Conservation (phyloP, 2,797 vertebrate species). For the Phalanger gymnotis region DNA sequence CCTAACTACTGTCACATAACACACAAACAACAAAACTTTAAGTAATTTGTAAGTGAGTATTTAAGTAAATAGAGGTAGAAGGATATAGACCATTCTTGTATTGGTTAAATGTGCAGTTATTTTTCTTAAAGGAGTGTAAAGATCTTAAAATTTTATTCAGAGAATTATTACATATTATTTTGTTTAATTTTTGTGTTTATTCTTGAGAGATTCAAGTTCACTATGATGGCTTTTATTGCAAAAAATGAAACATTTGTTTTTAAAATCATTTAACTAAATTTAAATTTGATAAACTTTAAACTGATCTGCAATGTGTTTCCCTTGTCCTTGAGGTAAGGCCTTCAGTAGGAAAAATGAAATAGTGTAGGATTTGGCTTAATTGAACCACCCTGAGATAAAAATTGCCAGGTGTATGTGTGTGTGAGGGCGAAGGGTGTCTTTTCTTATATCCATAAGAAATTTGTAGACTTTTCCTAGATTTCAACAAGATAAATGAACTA, state of each 20-base stretch:
- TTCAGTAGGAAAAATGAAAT: slow-evolving; percentile 36
- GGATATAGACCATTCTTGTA: background rate
- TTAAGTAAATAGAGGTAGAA: background rate
- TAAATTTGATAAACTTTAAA: slow-evolving; percentile 35
- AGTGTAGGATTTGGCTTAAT: slow-evolving; percentile 49
- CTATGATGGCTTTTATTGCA: background rate
- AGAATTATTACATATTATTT: background rate
- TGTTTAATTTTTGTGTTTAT: background rate
- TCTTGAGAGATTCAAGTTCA: background rate
- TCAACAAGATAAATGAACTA: slow-evolving; percentile 86
- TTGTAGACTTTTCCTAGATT: slow-evolving; percentile 74
- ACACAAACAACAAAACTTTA: background rate
- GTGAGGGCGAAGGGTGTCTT: background rate
- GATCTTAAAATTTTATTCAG: background rate
- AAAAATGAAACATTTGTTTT: slow-evolving; percentile 27
- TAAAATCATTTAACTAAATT: slow-evolving; percentile 30
- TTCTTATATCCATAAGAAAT: slow-evolving; percentile 70
- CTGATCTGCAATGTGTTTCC: slow-evolving; percentile 33
- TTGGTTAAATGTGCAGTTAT: background rate
- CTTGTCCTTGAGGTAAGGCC: background rate
- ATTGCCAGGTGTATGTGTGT: background rate
- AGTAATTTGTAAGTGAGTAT: background rate
- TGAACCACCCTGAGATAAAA: slow-evolving; percentile 47
- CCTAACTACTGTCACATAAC: background rate
- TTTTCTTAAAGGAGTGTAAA: background rate